A percentile compares a stretch with the other conserved stretches of the same genome.
Evolutionary conservation across 2,113 vertebrate species (phyloP).

Genomic region (Paraplagusia blochii): DNA sequence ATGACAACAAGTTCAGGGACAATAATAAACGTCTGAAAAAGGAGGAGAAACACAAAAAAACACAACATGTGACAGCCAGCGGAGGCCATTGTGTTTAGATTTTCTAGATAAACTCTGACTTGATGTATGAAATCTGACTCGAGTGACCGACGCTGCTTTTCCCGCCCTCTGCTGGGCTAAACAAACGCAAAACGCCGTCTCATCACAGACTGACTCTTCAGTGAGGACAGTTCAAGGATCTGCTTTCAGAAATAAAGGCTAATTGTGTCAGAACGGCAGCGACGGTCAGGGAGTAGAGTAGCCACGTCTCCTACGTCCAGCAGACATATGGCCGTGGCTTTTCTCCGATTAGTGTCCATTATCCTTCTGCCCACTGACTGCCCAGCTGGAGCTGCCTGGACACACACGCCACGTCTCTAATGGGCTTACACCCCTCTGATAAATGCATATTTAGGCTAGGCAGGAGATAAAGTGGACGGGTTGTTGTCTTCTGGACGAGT

Average conservation of each 20-base stretch:
- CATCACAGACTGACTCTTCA: conserved; percentile 4
- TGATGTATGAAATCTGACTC: conserved; percentile 10
- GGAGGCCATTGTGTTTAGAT: conserved; percentile 5
- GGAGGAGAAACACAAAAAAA: background rate
- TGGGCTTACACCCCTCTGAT: conserved; percentile 57
- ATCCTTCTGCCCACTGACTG: conserved; percentile 53
- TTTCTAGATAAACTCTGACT: conserved; percentile 8
- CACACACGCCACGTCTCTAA: conserved; percentile 45
- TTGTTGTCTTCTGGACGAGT: no score
- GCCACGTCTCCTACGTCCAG: conserved; percentile 42
- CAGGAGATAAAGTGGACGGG: conserved; percentile 35
- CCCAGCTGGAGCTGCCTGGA: conserved; percentile 42
- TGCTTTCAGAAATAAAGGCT: conserved; percentile 37
- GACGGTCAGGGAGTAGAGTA: conserved; percentile 23
- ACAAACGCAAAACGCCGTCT: conserved; percentile 34
- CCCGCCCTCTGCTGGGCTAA: conserved; percentile 16
- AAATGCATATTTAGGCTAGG: conserved; percentile 34
- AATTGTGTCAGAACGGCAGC: conserved; percentile 53
- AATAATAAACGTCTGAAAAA: conserved; percentile 46
- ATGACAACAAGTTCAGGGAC: conserved; percentile 67
- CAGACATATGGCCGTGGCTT: conserved; percentile 71
- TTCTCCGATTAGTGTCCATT: conserved; percentile 70
- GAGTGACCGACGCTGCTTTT: conserved; percentile 23
- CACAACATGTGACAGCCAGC: conserved; percentile 18
- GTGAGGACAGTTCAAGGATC: conserved; percentile 17